A percentile compares a stretch with the other conserved stretches of the same genome.
Evolutionary conservation across 2,797 vertebrate genomes (phyloP).

Genomic region (Hemibagrus guttatus): DNA sequence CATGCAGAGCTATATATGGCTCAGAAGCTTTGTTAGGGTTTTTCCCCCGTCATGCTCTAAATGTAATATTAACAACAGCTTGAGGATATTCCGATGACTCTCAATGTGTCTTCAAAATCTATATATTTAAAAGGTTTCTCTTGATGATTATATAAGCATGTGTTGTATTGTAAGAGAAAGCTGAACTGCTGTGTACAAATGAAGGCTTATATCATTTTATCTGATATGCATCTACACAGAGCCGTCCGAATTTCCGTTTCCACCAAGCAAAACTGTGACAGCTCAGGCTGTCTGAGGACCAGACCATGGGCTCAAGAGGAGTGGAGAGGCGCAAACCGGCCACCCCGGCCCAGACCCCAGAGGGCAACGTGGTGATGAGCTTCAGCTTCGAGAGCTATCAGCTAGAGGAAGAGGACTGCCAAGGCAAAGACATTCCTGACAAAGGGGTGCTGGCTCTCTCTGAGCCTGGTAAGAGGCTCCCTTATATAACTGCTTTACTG

Average conservation of each 20-base stretch:
- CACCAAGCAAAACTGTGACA: slow-evolving; percentile 29
- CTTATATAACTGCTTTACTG: slow-evolving; percentile 19
- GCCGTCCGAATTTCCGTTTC: not conserved
- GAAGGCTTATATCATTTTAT: not conserved
- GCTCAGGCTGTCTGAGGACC: slow-evolving; percentile 15
- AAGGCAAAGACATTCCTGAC: slow-evolving; percentile 77
- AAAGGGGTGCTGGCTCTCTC: slow-evolving; percentile 83
- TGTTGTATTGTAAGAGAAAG: not conserved
- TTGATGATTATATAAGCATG: not conserved
- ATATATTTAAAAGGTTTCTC: not conserved
- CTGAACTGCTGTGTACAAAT: not conserved
- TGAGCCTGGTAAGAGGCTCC: slow-evolving; percentile 80
- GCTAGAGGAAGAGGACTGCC: slow-evolving; percentile 86
- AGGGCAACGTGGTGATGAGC: slow-evolving; percentile 85
- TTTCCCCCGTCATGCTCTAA: not conserved
- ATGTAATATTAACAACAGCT: not conserved
- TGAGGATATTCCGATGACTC: not conserved
- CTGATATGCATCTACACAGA: slow-evolving; percentile 30
- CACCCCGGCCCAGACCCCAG: slow-evolving; percentile 73
- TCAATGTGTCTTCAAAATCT: not conserved
- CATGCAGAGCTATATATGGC: not conserved
- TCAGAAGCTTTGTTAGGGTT: not conserved
- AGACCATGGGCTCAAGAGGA: slow-evolving; percentile 79
- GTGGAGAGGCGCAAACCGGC: slow-evolving; percentile 81
- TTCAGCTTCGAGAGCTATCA: slow-evolving; percentile 93